A percentile compares a stretch with the other conserved stretches of the same genome.
These are phyloP conservation scores for Cataglyphis cursor DNA, from an alignment of 2,888 invertebrate genomes.

Conservation along the genomic window DNA sequence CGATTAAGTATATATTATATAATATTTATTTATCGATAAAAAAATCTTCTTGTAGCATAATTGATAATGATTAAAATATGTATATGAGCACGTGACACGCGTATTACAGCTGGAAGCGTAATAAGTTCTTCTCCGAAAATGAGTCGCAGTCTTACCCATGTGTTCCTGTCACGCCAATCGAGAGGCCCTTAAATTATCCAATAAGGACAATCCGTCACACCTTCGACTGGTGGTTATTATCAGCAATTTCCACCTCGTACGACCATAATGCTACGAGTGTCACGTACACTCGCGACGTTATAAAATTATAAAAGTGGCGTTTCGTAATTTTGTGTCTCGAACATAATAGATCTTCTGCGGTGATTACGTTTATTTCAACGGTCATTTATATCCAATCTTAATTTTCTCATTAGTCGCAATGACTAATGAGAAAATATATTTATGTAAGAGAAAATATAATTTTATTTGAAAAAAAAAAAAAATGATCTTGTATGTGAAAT, in stretches of 20 bases:
- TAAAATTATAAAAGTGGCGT: conserved; percentile 2
- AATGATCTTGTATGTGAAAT: background rate
- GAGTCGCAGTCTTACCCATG: conserved; percentile 50
- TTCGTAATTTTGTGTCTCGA: conserved; percentile 25
- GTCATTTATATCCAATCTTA: background rate
- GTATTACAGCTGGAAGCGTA: conserved; percentile 48
- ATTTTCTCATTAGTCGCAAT: background rate
- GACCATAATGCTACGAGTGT: background rate
- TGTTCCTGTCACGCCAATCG: conserved; percentile 57
- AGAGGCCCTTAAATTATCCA: conserved; percentile 65
- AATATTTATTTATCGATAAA: background rate
- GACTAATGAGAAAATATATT: background rate
- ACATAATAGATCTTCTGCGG: conserved; percentile 18
- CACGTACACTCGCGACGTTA: conserved; percentile 7
- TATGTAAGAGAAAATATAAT: background rate
- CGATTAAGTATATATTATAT: background rate
- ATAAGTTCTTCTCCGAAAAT: conserved; percentile 63
- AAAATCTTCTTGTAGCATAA: conserved; percentile 27
- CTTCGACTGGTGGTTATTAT: conserved; percentile 42
- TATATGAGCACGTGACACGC: conserved; percentile 66
- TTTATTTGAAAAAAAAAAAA: background rate
- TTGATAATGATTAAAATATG: conserved; percentile 63
- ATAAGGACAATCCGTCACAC: conserved; percentile 47
- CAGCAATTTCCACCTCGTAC: conserved; percentile 35
- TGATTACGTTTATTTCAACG: background rate